These are phyloP conservation scores for Pangasianodon hypophthalmus DNA, from an alignment of 2,113 vertebrate genomes.

Conservation along the genomic window DNA sequence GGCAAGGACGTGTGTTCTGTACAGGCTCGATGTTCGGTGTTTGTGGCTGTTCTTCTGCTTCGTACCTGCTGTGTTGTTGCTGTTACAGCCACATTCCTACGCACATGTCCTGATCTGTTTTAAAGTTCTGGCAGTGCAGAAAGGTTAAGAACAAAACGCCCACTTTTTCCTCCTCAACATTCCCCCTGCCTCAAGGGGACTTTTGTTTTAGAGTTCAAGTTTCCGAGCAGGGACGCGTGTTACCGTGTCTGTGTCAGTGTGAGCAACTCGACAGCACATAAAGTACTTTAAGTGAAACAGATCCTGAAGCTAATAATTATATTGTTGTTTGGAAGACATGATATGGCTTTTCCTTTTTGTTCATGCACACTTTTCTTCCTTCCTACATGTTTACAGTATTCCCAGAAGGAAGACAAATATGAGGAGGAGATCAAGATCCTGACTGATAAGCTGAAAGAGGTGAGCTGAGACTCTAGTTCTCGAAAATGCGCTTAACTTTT, in stretches of 20 bases:
- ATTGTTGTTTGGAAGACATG: not conserved
- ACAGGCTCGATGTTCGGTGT: not conserved
- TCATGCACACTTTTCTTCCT: not conserved
- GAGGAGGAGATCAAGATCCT: slow-evolving; percentile 98
- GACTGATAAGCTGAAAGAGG: slow-evolving; percentile 97
- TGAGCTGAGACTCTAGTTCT: slow-evolving; percentile 59
- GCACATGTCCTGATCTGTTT: slow-evolving; percentile 56
- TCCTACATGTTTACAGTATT: slow-evolving; percentile 78
- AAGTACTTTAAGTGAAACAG: not conserved
- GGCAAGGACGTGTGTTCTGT: not conserved
- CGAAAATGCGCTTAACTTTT: not conserved
- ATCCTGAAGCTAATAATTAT: too few relatives aligned
- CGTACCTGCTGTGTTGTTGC: slow-evolving; percentile 9
- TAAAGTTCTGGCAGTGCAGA: not conserved
- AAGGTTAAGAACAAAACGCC: not conserved
- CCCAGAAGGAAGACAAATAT: slow-evolving; percentile 97
- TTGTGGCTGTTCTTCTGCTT: not conserved
- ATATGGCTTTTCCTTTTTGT: not conserved
- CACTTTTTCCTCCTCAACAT: not conserved
- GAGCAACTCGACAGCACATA: not conserved
- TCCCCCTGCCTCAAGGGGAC: not conserved
- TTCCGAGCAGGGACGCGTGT: not conserved
- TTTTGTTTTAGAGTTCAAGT: not conserved
- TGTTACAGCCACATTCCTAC: slow-evolving; percentile 51
- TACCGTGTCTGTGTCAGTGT: fast-evolving